Evolutionary conservation across 1,140 invertebrate genomes (phyloP), one percentile per base, ranked within the genome.

Genomic region (Anoplolepis gracilipes): DNA sequence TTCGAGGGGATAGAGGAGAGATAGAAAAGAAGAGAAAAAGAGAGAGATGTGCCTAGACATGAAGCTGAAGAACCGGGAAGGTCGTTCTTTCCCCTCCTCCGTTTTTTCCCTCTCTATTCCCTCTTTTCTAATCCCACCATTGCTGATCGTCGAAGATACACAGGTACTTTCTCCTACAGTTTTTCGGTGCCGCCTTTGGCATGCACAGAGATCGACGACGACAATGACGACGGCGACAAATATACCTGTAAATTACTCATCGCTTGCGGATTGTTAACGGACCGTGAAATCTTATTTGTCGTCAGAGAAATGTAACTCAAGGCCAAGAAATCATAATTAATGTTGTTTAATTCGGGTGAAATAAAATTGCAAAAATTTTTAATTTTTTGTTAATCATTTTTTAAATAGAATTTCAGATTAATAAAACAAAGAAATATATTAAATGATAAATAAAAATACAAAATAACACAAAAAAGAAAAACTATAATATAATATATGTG

Each of bases 101-200:
- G 46, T 49, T 1, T 5, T 49, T 42, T 76, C 76, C 77, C 67
- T 72, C 78, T 72, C 53, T 82, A 59, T 59, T 72, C 3, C 13
- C 4, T 7, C 61, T 53, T n/a, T 28, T 78, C 78, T 78, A 42
- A n/a, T 28, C 39, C 39, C 49, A 42, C 46, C 7, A 49, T 25
- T 33, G 36, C 67, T 33, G 49, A 84, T 86, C 85, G 72, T 84
- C 87, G 59, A 89, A 88, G 85, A 89, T 79, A 86, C 70, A 91
- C 85, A 91, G 85, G 88, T 84, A 91, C 88, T 90, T 90, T 91
- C 90, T 91, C 90, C 81, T 84, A 86, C 85, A 91, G 90, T 91
- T 91, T 91, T 91, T 91, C 84, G 90, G 79, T 90, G 79, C 86
- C 78, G 67, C 85, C 75, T 87, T 90, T 75, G 73, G 75, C 84